These are phyloP conservation scores for Gallinago solitaria DNA, from an alignment of 2,797 vertebrate species.

Conservation along the genomic window DNA sequence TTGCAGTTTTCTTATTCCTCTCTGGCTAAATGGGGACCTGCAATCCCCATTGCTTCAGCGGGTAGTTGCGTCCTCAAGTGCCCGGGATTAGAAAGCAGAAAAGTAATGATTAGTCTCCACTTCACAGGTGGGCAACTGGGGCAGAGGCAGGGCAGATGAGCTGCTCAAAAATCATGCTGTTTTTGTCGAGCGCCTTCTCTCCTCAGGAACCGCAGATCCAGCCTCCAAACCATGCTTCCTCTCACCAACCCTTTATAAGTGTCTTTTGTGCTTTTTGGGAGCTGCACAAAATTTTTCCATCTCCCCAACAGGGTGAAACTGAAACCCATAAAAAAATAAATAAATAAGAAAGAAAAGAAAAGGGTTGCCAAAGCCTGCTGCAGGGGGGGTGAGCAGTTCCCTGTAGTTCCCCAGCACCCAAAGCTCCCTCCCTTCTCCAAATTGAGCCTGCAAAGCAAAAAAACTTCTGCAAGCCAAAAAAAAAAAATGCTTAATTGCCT, in stretches of 20 bases:
- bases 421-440: not conserved
- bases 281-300: not conserved
- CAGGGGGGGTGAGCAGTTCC: not conserved
- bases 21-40: not conserved
- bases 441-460: constrained; percentile 25
- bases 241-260: not conserved
- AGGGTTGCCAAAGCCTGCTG: not conserved
- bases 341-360: not conserved
- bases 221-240: not conserved
- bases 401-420: not conserved
- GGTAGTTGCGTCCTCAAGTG: not conserved
- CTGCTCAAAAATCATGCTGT: not conserved
- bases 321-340: not conserved
- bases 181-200: not conserved
- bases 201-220: not conserved
- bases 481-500: constrained; percentile 54
- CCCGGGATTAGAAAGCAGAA: not conserved
- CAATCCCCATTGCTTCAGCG: not conserved
- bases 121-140: not conserved
- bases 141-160: not conserved
- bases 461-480: constrained; percentile 39
- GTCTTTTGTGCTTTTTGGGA: not conserved
- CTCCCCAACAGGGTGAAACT: not conserved
- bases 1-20: not conserved
- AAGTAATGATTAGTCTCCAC: not conserved